Percentiles rank a stretch among this genome's conserved stretches.
Conservation (phyloP, 2,888 invertebrate genomes). For the Trissonchulus latispiculum region DNA sequence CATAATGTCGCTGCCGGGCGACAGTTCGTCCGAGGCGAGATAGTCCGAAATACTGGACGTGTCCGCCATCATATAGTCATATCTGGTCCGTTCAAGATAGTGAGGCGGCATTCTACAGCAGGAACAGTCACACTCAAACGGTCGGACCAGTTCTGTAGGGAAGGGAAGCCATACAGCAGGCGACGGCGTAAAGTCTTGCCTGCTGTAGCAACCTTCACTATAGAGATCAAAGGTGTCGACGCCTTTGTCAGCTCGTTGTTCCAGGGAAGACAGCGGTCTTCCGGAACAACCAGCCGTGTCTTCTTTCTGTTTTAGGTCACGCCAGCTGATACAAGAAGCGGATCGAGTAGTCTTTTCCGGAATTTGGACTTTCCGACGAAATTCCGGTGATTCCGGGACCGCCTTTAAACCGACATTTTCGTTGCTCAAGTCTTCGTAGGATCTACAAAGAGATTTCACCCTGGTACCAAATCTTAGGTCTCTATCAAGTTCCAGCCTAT, state of each 20-base stretch:
- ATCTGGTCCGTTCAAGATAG: background rate
- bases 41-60: too few relatives aligned
- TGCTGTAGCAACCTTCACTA: background rate
- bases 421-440: background rate
- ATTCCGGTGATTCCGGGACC: background rate
- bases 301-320: background rate
- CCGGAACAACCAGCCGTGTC: background rate
- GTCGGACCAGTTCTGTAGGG: background rate
- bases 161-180: background rate
- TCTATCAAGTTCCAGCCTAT: too few relatives aligned
- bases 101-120: background rate
- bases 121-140: background rate
- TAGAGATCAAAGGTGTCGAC: background rate
- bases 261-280: background rate
- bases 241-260: background rate
- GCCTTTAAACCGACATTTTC: background rate
- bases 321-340: background rate
- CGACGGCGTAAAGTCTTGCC: background rate
- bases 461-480: too few relatives aligned
- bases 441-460: too few relatives aligned
- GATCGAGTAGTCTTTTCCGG: background rate
- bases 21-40: too few relatives aligned
- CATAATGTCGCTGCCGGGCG: too few relatives aligned
- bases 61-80: background rate
- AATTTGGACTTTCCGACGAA: too few relatives aligned